phyloP scores from a whole-genome alignment of 2,113 vertebrate genomes.

The Bambusicola thoracicus region DNA sequence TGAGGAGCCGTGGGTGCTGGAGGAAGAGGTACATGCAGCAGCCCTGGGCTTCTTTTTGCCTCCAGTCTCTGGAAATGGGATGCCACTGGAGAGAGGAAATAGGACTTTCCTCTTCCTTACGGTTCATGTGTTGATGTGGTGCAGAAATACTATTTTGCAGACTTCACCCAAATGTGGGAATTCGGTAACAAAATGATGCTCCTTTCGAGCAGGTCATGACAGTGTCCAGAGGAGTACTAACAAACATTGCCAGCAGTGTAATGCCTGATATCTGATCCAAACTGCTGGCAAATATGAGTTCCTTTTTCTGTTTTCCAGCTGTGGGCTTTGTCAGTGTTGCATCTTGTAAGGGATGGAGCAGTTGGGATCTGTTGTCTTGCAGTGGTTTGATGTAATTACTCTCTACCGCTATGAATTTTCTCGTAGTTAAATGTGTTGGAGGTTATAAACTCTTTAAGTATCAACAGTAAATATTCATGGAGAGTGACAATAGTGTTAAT shows the following conservation, averaged over 20 bases:
- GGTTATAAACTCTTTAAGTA: slow-evolving; percentile 70
- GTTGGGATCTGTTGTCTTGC: slow-evolving; percentile 54
- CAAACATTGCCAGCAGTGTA: background rate
- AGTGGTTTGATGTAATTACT: slow-evolving; percentile 67
- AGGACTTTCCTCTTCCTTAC: background rate
- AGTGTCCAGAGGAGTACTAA: background rate
- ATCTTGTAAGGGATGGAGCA: slow-evolving; percentile 55
- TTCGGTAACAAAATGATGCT: background rate
- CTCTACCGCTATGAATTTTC: slow-evolving; percentile 68
- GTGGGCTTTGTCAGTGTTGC: slow-evolving; percentile 36
- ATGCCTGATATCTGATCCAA: background rate
- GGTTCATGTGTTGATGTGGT: background rate
- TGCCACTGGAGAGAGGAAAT: background rate
- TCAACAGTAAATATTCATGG: slow-evolving; percentile 62
- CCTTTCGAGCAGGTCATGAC: background rate
- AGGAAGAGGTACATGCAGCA: background rate
- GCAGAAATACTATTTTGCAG: background rate
- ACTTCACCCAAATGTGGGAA: background rate
- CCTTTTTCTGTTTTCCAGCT: slow-evolving; percentile 21
- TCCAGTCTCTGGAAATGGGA: background rate
- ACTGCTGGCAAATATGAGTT: background rate
- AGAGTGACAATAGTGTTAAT: slow-evolving; percentile 40
- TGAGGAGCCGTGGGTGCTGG: rapidly evolving
- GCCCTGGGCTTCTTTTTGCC: background rate
- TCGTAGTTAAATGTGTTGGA: slow-evolving; percentile 63